These are phyloP conservation scores for Portunus trituberculatus DNA, from an alignment of 1,140 invertebrate species.

Conservation along the genomic window DNA sequence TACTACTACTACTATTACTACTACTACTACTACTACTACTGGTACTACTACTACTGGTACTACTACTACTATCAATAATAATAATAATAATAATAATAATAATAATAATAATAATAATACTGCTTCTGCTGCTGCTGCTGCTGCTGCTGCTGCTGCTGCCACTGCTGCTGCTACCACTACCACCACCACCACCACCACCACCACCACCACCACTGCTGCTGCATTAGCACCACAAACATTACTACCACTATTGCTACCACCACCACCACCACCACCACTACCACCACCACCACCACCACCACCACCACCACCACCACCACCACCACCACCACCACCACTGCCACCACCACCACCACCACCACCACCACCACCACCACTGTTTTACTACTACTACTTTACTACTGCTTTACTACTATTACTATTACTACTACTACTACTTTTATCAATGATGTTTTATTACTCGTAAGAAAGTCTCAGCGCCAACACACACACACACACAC, in stretches of 20 bases:
- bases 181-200: not conserved
- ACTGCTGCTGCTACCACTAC: not conserved
- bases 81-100: not conserved
- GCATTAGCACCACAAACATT: no score
- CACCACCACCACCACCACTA: no score
- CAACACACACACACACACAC: no score
- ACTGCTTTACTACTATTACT: not conserved
- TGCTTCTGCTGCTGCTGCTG: not conserved
- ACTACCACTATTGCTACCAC: no score
- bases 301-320: no score
- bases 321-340: no score
- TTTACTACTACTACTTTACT: not conserved
- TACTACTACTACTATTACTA: not conserved
- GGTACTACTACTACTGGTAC: not conserved
- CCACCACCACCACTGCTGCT: no score
- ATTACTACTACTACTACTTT: not conserved
- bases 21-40: not conserved
- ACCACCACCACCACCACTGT: not conserved
- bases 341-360: no score
- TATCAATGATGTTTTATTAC: no score
- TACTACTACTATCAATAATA: not conserved
- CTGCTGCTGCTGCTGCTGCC: not conserved
- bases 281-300: no score
- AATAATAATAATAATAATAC: not conserved
- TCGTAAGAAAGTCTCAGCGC: no score